Percentiles rank a stretch among this genome's conserved stretches.
phyloP scores from a whole-genome alignment of 2,888 invertebrate species.

The Drosophila trichaetosa region DNA sequence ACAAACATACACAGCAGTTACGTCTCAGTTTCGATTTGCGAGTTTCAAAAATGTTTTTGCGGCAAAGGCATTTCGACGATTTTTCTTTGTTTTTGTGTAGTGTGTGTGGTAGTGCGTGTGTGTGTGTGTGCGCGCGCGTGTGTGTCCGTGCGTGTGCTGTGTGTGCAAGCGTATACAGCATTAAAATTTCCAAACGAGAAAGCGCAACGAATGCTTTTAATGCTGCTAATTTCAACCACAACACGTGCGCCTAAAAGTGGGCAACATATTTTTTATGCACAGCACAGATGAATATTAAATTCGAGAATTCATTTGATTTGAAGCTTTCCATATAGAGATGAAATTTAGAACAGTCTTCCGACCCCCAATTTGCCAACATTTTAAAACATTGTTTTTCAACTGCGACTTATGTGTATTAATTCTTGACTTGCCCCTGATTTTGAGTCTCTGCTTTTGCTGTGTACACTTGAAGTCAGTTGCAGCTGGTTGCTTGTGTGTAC shows the following conservation, averaged over 20 bases:
- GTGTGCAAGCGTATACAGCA: constrained; percentile 12
- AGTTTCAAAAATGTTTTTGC: constrained; percentile 35
- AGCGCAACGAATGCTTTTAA: constrained; percentile 17
- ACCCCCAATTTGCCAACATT: background rate
- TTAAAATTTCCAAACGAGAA: constrained; percentile 32
- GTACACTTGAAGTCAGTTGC: constrained; percentile 26
- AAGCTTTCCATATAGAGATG: background rate
- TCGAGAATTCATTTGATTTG: background rate
- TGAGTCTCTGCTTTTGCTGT: background rate
- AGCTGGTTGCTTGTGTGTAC: background rate
- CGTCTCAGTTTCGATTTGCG: constrained; percentile 53
- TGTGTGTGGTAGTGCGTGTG: background rate
- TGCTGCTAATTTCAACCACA: constrained; percentile 21
- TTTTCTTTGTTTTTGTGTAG: constrained; percentile 21
- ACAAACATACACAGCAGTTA: constrained; percentile 12
- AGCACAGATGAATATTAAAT: background rate
- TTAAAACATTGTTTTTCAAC: background rate
- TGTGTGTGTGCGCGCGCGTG: constrained; percentile 7
- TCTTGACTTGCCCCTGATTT: constrained; percentile 15
- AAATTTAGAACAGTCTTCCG: background rate
- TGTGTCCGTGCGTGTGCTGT: background rate
- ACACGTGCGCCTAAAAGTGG: constrained; percentile 42
- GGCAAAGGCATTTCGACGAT: constrained; percentile 38
- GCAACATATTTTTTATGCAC: constrained; percentile 24
- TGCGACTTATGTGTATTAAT: background rate